A percentile compares a stretch with the other conserved stretches of the same genome.
These are phyloP conservation scores for Drosophila sproati DNA, from an alignment of 1,140 invertebrate species.

Conservation along the genomic window DNA sequence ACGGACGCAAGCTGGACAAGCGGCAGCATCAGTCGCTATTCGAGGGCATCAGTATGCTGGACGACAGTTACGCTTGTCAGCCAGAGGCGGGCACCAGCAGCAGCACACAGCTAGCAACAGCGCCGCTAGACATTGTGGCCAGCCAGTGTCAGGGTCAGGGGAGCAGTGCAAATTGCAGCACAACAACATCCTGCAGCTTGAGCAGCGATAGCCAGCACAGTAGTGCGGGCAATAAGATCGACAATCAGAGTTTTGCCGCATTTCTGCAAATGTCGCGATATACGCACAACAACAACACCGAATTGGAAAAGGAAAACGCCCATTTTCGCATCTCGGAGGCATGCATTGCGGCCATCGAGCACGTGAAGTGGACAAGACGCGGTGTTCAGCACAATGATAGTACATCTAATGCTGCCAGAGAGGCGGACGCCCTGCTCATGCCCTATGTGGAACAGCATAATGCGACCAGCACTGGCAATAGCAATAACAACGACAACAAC, in stretches of 20 bases:
- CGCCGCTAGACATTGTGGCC: constrained; percentile 52
- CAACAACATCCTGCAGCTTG: constrained; percentile 53
- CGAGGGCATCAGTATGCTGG: constrained; percentile 85
- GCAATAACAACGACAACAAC: constrained; percentile 7
- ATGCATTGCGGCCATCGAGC: constrained; percentile 93
- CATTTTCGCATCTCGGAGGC: constrained; percentile 95
- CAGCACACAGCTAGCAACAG: constrained; percentile 85
- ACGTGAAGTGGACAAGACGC: constrained; percentile 85
- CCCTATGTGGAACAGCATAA: constrained; percentile 50
- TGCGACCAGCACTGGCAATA: constrained; percentile 29
- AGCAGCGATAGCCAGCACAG: constrained; percentile 46
- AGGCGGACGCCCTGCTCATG: constrained; percentile 34
- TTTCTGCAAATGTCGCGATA: constrained; percentile 91
- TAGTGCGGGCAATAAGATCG: constrained; percentile 81
- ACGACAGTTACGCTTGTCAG: constrained; percentile 32
- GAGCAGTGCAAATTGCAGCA: constrained; percentile 35
- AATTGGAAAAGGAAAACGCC: constrained; percentile 93
- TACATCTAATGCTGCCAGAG: not conserved
- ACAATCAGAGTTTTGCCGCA: constrained; percentile 90
- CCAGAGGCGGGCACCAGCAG: constrained; percentile 18
- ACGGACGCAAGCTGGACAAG: constrained; percentile 86
- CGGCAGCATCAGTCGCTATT: constrained; percentile 87
- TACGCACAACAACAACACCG: constrained; percentile 89
- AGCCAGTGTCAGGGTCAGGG: not conserved
- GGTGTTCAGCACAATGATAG: not conserved